Conservation (phyloP, 2,113 vertebrate species). For the Numenius arquata region DNA sequence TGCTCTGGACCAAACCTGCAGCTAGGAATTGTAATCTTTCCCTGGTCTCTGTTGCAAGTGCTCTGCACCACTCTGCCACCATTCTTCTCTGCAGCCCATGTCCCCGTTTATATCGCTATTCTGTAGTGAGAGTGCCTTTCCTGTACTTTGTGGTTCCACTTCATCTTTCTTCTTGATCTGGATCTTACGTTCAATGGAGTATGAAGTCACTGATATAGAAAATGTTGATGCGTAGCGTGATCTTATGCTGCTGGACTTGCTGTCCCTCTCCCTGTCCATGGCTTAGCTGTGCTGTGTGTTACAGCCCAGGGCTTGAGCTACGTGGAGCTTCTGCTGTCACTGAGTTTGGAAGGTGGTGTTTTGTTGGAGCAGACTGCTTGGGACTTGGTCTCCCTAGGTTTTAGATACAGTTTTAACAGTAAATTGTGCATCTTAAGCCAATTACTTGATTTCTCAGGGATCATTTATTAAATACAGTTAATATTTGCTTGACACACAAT, state of each 20-base stretch:
- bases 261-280: fast-evolving
- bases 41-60: background rate
- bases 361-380: background rate
- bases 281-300: background rate
- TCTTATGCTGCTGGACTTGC: background rate
- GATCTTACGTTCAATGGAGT: background rate
- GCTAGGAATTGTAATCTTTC: background rate
- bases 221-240: background rate
- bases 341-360: background rate
- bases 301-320: background rate
- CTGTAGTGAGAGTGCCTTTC: too few species aligned
- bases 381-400: background rate
- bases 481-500: background rate
- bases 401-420: background rate
- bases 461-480: background rate
- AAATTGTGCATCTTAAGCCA: background rate
- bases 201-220: background rate
- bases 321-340: background rate
- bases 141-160: background rate
- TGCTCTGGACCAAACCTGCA: background rate
- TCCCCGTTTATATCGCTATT: background rate
- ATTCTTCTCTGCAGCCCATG: background rate
- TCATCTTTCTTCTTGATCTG: background rate
- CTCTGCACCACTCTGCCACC: background rate
- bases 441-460: background rate